Evolutionary conservation across 2,888 invertebrate genomes (phyloP), one percentile per base, ranked within the genome.

Genomic region (Stenchaetothrips biformis): DNA sequence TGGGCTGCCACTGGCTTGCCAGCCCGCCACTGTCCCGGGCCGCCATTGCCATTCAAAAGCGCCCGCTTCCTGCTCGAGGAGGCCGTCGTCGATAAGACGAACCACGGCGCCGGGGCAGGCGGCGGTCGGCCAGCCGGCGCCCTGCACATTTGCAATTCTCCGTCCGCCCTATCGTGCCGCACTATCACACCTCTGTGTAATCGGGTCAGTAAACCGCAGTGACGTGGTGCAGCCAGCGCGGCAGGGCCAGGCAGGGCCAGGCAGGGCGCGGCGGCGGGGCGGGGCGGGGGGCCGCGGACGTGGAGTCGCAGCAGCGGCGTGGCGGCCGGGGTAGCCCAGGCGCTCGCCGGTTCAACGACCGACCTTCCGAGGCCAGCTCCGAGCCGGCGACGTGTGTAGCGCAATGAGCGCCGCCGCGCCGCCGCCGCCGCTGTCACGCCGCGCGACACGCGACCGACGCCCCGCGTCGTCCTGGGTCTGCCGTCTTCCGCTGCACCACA

Each of bases 361-460:
- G 67, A 74, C 67, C 67, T 74, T 74, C 67, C 67, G 67, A 74
- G 67, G 67, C 67, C 67, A 74, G 67, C 18, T 18, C 53, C 53
- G 53, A 13, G 13, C 53, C 53, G 53, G 53, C 53, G 1, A 53
- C 2, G 16, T 53, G 16, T 9, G 53, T 16, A 53, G 53, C 53
- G 53, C 53, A 18, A 18, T 11, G 37, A 13, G 9, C 0, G 13
- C 16, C 13, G 13, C 18, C 53, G 53, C 53, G 16, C 53, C 2
- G 7, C 16, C 13, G 49, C 8, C 49, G 49, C 8, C 49, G 49
- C 53, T 16, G 53, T 7, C 3, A 9, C 53, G 53, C 13, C 9
- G 53, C 53, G 53, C 53, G 53, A 53, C 13, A 53, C 53, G 9
- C 53, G 16, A 53, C 53, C 13, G 16, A 53, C 13, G 16, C 53